phyloP scores from a whole-genome alignment of 2,888 invertebrate species.

The Norana najaformis region DNA sequence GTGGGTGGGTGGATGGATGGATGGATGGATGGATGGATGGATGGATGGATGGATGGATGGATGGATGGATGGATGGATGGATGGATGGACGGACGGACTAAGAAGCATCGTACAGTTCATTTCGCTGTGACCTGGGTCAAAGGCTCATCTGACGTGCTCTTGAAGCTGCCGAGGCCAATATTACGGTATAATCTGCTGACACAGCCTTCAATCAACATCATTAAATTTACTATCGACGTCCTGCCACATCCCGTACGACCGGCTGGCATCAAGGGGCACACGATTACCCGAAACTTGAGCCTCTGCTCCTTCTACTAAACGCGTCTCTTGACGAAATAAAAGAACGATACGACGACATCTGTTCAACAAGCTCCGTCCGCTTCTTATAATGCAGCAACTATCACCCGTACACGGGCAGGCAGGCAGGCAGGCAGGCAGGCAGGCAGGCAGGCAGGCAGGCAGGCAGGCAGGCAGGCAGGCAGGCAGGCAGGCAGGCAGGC shows the following conservation, averaged over 20 bases:
- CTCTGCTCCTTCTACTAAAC: not conserved
- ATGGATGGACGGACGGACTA: too few species aligned
- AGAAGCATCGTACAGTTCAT: too few species aligned
- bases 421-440: not conserved
- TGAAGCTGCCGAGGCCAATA: not conserved
- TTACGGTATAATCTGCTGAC: not conserved
- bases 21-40: not conserved
- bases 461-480: not conserved
- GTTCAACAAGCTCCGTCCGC: not conserved
- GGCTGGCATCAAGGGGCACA: not conserved
- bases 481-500: not conserved
- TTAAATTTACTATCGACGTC: conserved; percentile 7
- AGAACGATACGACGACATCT: not conserved
- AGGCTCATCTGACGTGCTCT: not conserved
- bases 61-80: too few species aligned
- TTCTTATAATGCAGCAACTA: too few species aligned
- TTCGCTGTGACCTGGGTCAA: not conserved
- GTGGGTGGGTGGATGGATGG: not conserved
- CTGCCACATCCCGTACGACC: not conserved
- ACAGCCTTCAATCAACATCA: not conserved
- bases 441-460: too few species aligned
- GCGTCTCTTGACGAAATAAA: not conserved
- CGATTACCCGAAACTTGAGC: not conserved
- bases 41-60: too few species aligned
- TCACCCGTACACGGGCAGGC: not conserved